A percentile compares a stretch with the other conserved stretches of the same genome.
Evolutionary conservation across 1,140 invertebrate species (phyloP).

Genomic region (Octopus bimaculoides): DNA sequence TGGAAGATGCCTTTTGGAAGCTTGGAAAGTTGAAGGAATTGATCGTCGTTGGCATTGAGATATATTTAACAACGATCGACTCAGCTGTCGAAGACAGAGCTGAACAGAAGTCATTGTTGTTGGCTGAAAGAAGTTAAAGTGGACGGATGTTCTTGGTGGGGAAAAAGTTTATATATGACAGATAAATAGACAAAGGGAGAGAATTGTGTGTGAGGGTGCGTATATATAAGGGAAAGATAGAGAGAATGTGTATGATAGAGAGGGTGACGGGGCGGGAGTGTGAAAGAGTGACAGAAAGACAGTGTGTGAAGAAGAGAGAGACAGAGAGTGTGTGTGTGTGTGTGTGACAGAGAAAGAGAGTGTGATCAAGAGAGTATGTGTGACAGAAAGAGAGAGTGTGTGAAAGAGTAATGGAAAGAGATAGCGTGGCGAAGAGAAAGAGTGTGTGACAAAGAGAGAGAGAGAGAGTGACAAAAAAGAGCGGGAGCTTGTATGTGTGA

Average conservation of each 20-base stretch:
- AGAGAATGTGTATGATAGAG: no score
- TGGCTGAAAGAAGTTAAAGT: background rate
- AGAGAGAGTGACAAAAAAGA: background rate
- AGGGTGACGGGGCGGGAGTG: background rate
- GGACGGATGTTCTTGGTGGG: background rate
- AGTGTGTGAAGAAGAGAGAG: background rate
- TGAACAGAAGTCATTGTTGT: background rate
- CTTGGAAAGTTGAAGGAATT: background rate
- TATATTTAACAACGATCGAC: background rate
- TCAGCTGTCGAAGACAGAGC: background rate
- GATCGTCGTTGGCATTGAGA: background rate
- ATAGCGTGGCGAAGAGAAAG: conserved; percentile 4
- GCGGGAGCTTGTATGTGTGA: conserved; percentile 3
- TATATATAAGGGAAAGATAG: no score
- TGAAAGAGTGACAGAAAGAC: background rate
- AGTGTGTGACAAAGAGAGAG: background rate
- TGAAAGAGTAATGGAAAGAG: background rate
- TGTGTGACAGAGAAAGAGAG: background rate
- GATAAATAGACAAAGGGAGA: background rate
- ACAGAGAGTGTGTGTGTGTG: background rate
- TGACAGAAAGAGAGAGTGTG: background rate
- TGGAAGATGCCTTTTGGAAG: background rate
- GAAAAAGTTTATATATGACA: background rate
- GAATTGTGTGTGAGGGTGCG: background rate
- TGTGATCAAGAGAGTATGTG: background rate